Conservation (phyloP, 2,113 vertebrate species). For the Dipodomys merriami region DNA sequence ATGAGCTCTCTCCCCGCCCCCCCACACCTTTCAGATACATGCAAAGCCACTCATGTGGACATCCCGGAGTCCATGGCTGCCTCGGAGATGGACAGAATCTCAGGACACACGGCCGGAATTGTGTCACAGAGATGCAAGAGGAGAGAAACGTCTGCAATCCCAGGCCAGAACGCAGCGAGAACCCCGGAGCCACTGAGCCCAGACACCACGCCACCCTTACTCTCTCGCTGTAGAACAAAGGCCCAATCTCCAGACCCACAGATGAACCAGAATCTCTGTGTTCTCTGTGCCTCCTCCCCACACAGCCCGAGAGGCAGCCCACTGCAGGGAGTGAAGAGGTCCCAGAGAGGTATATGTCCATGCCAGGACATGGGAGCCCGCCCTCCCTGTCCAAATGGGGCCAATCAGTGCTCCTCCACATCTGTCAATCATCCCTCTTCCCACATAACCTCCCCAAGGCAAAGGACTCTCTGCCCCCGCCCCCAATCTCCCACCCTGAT, state of each 20-base stretch:
- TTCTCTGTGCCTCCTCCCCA: too few relatives aligned
- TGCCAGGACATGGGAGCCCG: background rate
- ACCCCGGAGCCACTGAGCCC: too few relatives aligned
- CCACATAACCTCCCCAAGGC: accelerated
- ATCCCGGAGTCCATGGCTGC: background rate
- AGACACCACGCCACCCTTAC: too few relatives aligned
- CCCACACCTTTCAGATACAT: accelerated
- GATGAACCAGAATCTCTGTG: too few relatives aligned
- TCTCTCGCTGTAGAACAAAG: too few relatives aligned
- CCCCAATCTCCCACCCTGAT: background rate
- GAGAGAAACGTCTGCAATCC: background rate
- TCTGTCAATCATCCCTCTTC: accelerated
- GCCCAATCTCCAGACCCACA: too few relatives aligned
- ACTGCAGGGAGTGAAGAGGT: too few relatives aligned
- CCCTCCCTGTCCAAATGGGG: accelerated
- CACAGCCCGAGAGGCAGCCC: too few relatives aligned
- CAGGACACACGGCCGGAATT: background rate
- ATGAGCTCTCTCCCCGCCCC: accelerated
- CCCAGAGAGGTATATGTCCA: too few relatives aligned
- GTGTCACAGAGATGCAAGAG: background rate
- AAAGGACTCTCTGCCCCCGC: background rate
- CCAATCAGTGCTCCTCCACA: too few relatives aligned
- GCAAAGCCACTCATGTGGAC: accelerated
- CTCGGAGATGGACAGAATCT: background rate
- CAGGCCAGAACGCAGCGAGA: too few relatives aligned